A percentile compares a stretch with the other conserved stretches of the same genome.
phyloP scores from a whole-genome alignment of 2,888 invertebrate species.

The Pyralis farinalis region DNA sequence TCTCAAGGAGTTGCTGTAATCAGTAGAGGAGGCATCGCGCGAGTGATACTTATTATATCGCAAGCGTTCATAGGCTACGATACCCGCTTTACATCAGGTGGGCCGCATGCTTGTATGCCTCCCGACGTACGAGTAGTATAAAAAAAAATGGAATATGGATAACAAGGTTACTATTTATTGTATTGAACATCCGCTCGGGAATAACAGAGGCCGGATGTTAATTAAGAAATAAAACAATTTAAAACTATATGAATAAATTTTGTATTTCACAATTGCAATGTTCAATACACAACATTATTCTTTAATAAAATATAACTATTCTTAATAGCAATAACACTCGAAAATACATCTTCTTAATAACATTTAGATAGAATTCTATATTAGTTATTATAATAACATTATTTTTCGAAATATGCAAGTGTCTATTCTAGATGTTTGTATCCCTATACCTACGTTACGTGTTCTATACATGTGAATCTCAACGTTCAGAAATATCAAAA shows the following conservation, averaged over 20 bases:
- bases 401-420: slow-evolving; percentile 21
- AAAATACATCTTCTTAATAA: slow-evolving; percentile 72
- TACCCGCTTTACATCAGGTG: no score
- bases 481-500: slow-evolving; percentile 15
- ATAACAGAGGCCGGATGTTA: no score
- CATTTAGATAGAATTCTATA: slow-evolving; percentile 56
- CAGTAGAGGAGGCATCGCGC: no score
- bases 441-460: slow-evolving; percentile 28
- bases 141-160: no score
- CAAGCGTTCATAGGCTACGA: no score
- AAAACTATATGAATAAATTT: slow-evolving; percentile 74
- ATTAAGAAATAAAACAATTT: slow-evolving; percentile 46
- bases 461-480: slow-evolving; percentile 17
- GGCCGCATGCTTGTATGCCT: no score
- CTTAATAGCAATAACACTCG: slow-evolving; percentile 67
- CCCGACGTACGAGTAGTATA: no score
- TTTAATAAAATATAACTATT: slow-evolving; percentile 77
- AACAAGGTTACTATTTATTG: no score
- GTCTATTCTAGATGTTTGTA: slow-evolving; percentile 19
- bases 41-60: no score
- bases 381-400: slow-evolving; percentile 38
- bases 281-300: slow-evolving; percentile 70
- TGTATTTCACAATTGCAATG: slow-evolving; percentile 71
- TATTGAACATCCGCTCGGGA: no score
- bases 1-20: no score